Evolutionary conservation across 2,113 vertebrate species (phyloP).

Genomic region (Oenanthe melanoleuca): DNA sequence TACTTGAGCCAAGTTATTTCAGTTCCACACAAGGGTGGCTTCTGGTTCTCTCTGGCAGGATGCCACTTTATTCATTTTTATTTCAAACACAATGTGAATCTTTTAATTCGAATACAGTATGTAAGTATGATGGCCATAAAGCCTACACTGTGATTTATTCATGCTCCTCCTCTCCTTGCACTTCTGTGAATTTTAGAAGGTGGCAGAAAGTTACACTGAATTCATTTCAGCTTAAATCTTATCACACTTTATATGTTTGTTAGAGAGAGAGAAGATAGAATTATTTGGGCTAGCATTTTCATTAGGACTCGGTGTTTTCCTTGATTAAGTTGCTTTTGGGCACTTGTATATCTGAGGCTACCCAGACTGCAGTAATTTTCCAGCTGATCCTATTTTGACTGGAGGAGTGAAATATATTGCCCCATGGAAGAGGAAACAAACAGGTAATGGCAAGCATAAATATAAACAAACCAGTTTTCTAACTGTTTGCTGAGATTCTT

Average conservation of each 20-base stretch:
- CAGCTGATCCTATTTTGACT: not conserved
- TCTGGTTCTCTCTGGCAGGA: conserved; percentile 72
- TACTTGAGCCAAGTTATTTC: conserved; percentile 75
- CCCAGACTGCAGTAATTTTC: not conserved
- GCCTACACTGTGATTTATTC: conserved; percentile 52
- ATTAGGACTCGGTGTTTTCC: not conserved
- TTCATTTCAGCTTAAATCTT: not conserved
- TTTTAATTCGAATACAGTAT: conserved; percentile 71
- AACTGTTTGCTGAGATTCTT: not conserved
- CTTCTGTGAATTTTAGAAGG: not conserved
- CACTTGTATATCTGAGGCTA: not conserved
- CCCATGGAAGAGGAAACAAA: not conserved
- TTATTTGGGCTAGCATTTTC: not conserved
- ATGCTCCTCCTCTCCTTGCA: conserved; percentile 20
- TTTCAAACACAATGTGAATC: conserved; percentile 76
- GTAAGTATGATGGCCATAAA: conserved; percentile 49
- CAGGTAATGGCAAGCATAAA: not conserved
- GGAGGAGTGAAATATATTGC: not conserved
- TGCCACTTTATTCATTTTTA: conserved; percentile 75
- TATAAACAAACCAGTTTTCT: conserved; percentile 27
- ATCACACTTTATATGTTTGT: not conserved
- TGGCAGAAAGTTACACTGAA: not conserved
- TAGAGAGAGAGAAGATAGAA: not conserved
- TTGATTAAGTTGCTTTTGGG: not conserved
- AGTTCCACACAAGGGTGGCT: conserved; percentile 70